These are phyloP conservation scores for Eilema depressum DNA, from an alignment of 2,888 invertebrate genomes.

Conservation along the genomic window DNA sequence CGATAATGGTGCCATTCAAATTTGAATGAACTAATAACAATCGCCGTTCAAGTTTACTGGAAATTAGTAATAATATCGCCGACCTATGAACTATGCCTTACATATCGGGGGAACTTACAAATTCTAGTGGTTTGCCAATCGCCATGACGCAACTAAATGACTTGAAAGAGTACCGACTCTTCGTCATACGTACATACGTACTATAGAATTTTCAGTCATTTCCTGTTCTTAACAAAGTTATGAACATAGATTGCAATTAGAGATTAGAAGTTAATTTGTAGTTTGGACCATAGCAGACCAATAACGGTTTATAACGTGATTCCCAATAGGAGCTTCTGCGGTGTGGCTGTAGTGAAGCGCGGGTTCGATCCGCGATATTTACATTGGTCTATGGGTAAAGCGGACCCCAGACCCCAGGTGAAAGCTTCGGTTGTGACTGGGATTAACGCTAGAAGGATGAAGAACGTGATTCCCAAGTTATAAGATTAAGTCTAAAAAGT, in stretches of 20 bases:
- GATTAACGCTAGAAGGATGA: too few species aligned
- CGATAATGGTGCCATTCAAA: slow-evolving; percentile 51
- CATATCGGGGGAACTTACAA: slow-evolving; percentile 58
- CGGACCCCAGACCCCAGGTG: too few species aligned
- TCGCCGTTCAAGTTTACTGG: slow-evolving; percentile 55
- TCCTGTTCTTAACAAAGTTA: slow-evolving; percentile 33
- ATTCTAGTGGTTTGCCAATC: slow-evolving; percentile 57
- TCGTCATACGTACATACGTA: slow-evolving; percentile 18
- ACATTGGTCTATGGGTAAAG: too few species aligned
- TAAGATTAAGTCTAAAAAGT: not conserved
- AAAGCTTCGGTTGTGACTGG: too few species aligned
- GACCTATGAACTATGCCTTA: slow-evolving; percentile 59
- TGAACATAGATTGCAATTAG: slow-evolving; percentile 11
- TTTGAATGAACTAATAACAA: slow-evolving; percentile 44
- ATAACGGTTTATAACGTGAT: not conserved
- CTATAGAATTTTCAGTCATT: slow-evolving; percentile 37
- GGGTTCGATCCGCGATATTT: too few species aligned
- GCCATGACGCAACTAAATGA: slow-evolving; percentile 51
- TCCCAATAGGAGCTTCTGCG: too few species aligned
- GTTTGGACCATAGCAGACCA: not conserved
- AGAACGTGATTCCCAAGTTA: too few species aligned
- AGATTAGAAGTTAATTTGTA: not conserved
- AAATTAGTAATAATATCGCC: slow-evolving; percentile 55
- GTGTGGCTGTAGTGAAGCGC: too few species aligned
- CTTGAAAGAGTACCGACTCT: slow-evolving; percentile 59